Evolutionary conservation across 2,797 vertebrate genomes (phyloP).

Genomic region (Todus mexicanus): DNA sequence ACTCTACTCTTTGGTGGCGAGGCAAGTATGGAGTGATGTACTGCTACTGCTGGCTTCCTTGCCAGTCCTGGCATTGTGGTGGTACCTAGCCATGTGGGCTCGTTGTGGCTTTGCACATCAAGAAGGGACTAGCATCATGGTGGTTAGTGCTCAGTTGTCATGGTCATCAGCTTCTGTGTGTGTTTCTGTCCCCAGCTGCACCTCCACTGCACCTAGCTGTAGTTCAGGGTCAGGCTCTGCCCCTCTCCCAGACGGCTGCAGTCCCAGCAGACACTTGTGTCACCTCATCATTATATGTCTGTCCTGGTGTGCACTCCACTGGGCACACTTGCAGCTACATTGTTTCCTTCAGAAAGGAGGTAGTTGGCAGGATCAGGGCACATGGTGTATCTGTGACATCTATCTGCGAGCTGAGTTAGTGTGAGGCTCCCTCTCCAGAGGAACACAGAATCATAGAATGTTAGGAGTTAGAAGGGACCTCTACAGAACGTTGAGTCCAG

Average conservation of each 20-base stretch:
- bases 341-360: not conserved
- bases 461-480: no score
- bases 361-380: not conserved
- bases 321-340: not conserved
- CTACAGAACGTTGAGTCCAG: no score
- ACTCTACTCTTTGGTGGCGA: not conserved
- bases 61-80: not conserved
- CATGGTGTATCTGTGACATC: fast-evolving
- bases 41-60: not conserved
- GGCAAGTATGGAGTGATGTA: not conserved
- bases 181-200: not conserved
- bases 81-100: fast-evolving
- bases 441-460: no score
- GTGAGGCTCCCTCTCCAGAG: not conserved
- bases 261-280: fast-evolving
- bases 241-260: not conserved
- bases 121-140: not conserved
- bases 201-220: not conserved
- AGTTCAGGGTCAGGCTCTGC: not conserved
- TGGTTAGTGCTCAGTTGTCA: not conserved
- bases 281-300: not conserved
- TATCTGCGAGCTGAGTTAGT: not conserved
- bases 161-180: not conserved
- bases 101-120: fast-evolving
- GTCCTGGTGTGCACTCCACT: not conserved